Percentiles rank a stretch among this genome's conserved stretches.
Evolutionary conservation across 2,113 vertebrate species (phyloP).

Genomic region (Glaucidium brasilianum): DNA sequence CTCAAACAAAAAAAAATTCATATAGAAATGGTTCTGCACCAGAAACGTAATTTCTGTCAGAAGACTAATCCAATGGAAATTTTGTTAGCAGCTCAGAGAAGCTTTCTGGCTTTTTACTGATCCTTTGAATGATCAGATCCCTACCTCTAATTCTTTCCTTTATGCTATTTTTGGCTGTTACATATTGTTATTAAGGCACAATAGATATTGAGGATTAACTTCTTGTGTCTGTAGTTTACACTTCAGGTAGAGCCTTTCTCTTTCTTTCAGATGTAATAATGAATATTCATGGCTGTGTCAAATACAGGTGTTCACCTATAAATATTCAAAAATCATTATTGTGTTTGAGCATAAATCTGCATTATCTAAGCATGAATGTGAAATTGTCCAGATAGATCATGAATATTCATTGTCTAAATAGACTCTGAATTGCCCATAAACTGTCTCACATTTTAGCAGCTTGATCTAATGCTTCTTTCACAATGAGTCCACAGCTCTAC

Average conservation of each 20-base stretch:
- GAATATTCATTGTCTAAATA: slow-evolving; percentile 54
- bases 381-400: slow-evolving; percentile 43
- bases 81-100: not conserved
- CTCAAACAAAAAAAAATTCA: not conserved
- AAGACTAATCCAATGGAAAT: not conserved
- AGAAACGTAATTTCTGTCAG: not conserved
- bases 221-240: not conserved
- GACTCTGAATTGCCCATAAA: slow-evolving; percentile 31
- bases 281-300: not conserved
- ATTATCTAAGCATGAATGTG: slow-evolving; percentile 47
- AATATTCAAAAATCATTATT: slow-evolving; percentile 67
- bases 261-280: slow-evolving; percentile 15
- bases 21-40: not conserved
- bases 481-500: not conserved
- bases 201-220: not conserved
- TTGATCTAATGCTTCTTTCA: slow-evolving; percentile 2
- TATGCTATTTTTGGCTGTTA: not conserved
- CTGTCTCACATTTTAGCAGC: not conserved
- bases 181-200: not conserved
- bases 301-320: slow-evolving; percentile 57
- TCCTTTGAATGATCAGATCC: not conserved
- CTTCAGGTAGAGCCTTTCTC: not conserved
- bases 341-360: slow-evolving; percentile 55
- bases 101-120: not conserved
- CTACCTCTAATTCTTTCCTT: not conserved